Evolutionary conservation across 2,888 invertebrate genomes (phyloP).

Genomic region (Nebria brevicollis): DNA sequence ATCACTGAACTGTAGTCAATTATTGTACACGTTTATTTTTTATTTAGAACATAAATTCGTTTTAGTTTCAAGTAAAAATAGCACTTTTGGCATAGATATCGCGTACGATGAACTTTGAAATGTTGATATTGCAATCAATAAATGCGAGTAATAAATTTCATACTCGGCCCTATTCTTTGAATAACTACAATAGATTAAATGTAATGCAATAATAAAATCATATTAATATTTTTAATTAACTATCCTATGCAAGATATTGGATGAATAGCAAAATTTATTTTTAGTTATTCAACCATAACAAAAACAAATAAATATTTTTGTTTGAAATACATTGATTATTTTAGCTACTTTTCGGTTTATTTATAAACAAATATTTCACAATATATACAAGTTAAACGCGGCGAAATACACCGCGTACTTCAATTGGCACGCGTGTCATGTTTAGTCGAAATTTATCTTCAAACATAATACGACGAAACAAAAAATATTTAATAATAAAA

Average conservation of each 20-base stretch:
- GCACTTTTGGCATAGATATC: slow-evolving; percentile 39
- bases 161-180: not conserved
- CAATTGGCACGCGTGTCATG: too few species aligned
- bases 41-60: not conserved
- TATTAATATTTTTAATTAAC: not conserved
- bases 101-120: slow-evolving; percentile 27
- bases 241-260: not conserved
- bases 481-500: too few species aligned
- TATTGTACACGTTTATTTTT: not conserved
- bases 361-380: not conserved
- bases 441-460: too few species aligned
- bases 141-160: not conserved
- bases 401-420: too few species aligned
- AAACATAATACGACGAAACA: too few species aligned
- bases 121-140: slow-evolving; percentile 26
- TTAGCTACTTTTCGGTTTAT: not conserved
- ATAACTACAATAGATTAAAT: not conserved
- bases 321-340: not conserved
- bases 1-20: too few species aligned
- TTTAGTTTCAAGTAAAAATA: slow-evolving; percentile 25
- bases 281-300: not conserved
- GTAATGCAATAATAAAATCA: not conserved
- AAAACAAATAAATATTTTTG: not conserved
- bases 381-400: not conserved
- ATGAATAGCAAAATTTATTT: not conserved